These are phyloP conservation scores for Vimba vimba DNA, from an alignment of 2,113 vertebrate genomes.

Conservation along the genomic window DNA sequence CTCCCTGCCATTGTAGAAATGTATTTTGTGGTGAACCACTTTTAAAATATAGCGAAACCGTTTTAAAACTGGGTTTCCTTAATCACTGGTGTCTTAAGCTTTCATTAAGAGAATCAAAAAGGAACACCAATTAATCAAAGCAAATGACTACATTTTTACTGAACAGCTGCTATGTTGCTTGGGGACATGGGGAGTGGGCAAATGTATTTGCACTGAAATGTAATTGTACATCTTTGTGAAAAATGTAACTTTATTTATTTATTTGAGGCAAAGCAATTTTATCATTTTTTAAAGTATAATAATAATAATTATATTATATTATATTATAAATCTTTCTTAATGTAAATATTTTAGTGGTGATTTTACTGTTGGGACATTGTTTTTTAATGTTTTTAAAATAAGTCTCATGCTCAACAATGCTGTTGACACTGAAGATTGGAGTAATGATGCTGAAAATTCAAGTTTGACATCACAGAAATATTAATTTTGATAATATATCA, in stretches of 20 bases:
- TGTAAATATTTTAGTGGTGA: background rate
- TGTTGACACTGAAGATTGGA: background rate
- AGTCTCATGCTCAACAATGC: background rate
- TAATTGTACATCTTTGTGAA: background rate
- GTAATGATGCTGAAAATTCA: background rate
- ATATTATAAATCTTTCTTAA: background rate
- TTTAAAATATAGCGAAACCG: conserved; percentile 1
- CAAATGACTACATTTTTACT: background rate
- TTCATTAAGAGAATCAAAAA: conserved; percentile 8
- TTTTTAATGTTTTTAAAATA: too few species aligned
- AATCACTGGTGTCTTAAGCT: conserved; percentile 25
- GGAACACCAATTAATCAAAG: background rate
- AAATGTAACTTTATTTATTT: background rate
- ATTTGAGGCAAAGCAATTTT: background rate
- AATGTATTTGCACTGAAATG: background rate
- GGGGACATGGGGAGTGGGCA: background rate
- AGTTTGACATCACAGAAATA: too few species aligned
- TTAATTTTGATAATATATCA: background rate
- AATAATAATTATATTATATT: background rate
- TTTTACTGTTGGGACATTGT: background rate
- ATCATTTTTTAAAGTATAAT: too few species aligned
- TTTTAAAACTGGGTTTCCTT: conserved; percentile 12
- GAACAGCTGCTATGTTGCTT: conserved; percentile 11
- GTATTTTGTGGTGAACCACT: conserved; percentile 19
- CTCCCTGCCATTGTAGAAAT: conserved; percentile 59